Conservation (phyloP, 1,140 invertebrate species). For the Vanessa tameamea region DNA sequence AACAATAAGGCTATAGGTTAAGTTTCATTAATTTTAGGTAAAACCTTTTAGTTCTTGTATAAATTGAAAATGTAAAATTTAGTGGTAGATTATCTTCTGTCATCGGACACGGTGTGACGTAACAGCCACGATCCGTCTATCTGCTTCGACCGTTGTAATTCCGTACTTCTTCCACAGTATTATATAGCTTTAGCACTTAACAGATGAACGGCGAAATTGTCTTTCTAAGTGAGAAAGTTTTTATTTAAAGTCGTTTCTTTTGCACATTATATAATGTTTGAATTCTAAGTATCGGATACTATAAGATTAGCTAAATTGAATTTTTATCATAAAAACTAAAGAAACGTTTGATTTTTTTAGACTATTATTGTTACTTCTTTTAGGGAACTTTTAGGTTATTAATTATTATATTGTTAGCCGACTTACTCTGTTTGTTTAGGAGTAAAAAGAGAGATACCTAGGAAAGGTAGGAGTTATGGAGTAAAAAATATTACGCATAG, state of each 20-base stretch:
- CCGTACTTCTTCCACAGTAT: conserved; percentile 2
- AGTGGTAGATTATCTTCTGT: conserved; percentile 11
- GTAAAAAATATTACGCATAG: too few species aligned
- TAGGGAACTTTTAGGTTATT: too few species aligned
- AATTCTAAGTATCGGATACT: not conserved
- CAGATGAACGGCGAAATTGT: not conserved
- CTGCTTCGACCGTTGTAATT: conserved; percentile 4
- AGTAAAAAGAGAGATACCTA: too few species aligned
- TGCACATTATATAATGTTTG: not conserved
- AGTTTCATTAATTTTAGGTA: too few species aligned
- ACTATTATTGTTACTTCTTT: too few species aligned
- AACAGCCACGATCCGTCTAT: conserved; percentile 14
- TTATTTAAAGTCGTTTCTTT: not conserved
- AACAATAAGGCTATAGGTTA: too few species aligned
- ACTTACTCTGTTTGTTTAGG: too few species aligned
- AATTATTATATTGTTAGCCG: too few species aligned
- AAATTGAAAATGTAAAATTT: not conserved
- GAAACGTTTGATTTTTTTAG: too few species aligned
- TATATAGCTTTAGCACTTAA: conserved; percentile 7
- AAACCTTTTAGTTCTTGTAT: not conserved
- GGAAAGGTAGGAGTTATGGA: too few species aligned
- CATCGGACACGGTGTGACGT: conserved; percentile 26
- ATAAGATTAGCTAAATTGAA: not conserved
- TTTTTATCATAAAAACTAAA: too few species aligned
- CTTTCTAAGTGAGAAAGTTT: not conserved